Base-by-base conservation (phyloP, 2,888 invertebrate genomes). In the Drosophila robusta region DNA sequence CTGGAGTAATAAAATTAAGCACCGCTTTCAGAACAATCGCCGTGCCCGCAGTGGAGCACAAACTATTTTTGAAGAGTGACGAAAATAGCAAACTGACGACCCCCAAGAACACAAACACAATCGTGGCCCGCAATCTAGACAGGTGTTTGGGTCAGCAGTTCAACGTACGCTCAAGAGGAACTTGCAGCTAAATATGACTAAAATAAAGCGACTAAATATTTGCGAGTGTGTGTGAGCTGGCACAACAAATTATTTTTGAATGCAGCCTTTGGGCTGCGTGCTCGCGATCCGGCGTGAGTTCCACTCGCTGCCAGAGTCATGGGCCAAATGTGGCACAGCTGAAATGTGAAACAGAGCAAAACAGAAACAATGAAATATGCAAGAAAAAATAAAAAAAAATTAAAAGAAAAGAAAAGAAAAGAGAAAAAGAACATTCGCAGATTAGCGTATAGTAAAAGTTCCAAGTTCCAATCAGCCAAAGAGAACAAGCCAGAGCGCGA, bases 301-400 rank as follows among this genome's bases (percentile, higher is more conserved):
- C 70, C 58, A 46, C 57, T 42, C 73, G 55, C 57, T 49, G 73
- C 64, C 73, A 73, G 55, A 70, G 80, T 64, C 77, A 69, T 56
- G 61, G 54, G 49, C 60, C 73, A 52, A 81, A 81, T 87, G 81
- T 87, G 70, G 80, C 74, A 74, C 84, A 80, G 50, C 49, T 41
- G 41, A 74, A 67, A 49, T 60, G 38, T 41, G 62, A 57, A 61
- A 74, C 62, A 74, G 60, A 67, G 78, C 63, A 62, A 70, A 77
- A 47, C 74, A 47, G 54, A 60, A 72, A 71, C 65, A 71, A 65
- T 55, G 63, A 57, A 68, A 63, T 11, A 41, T 9, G 18, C n/a
- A 57, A n/a, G 49, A 38, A 11, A 29, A 63, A 55, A 18, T 1
- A 18, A 18, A 18, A 18, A 1, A 18, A 18, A 18, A 18, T 18